These are phyloP conservation scores for Drosophila sordidula DNA, from an alignment of 2,888 invertebrate species.

Conservation along the genomic window DNA sequence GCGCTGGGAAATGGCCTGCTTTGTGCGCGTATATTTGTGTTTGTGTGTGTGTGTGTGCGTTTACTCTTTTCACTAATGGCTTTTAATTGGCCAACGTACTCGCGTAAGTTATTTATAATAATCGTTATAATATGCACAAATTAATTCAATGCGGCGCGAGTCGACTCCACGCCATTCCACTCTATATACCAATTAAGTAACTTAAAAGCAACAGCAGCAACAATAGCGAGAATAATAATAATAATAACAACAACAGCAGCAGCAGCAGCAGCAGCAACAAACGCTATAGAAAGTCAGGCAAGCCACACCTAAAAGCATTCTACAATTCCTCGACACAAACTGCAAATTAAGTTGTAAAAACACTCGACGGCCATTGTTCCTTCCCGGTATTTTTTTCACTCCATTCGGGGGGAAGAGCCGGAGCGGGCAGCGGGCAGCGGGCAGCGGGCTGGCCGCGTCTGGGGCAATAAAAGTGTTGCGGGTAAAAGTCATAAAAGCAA, in stretches of 20 bases:
- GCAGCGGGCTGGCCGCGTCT: slow-evolving; percentile 29
- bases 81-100: slow-evolving; percentile 64
- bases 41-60: not conserved
- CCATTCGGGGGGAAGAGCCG: not conserved
- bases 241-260: slow-evolving; percentile 18
- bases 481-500: slow-evolving; percentile 71
- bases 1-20: slow-evolving; percentile 2
- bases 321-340: slow-evolving; percentile 57
- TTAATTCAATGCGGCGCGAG: slow-evolving; percentile 45
- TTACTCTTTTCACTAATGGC: slow-evolving; percentile 58
- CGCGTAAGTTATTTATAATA: slow-evolving; percentile 64
- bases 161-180: slow-evolving; percentile 10
- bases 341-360: slow-evolving; percentile 75
- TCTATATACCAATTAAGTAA: slow-evolving; percentile 62
- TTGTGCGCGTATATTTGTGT: not conserved
- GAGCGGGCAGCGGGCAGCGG: not conserved
- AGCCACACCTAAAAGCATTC: slow-evolving; percentile 66
- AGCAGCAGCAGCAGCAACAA: slow-evolving; percentile 14
- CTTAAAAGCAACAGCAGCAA: slow-evolving; percentile 38
- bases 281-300: slow-evolving; percentile 31
- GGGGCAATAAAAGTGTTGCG: slow-evolving; percentile 70
- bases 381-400: slow-evolving; percentile 7
- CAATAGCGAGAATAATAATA: slow-evolving; percentile 13
- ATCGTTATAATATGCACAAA: slow-evolving; percentile 59
- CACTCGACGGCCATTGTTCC: slow-evolving; percentile 53